These are phyloP conservation scores for Bagarius yarrelli DNA, from an alignment of 2,113 vertebrate genomes.

Conservation along the genomic window DNA sequence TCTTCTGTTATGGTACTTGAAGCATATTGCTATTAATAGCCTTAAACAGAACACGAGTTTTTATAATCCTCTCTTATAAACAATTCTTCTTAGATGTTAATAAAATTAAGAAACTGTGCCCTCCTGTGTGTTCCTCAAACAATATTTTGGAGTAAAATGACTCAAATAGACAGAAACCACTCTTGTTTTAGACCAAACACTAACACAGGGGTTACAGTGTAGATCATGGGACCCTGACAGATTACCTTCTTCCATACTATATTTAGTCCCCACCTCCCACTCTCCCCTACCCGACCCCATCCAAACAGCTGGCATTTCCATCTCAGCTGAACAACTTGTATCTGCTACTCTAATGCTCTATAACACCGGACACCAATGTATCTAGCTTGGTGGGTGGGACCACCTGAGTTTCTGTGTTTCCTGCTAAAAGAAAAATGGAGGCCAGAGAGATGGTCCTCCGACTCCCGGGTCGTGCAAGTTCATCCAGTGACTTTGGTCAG, in stretches of 20 bases:
- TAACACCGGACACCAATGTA: conserved; percentile 28
- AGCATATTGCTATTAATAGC: not conserved
- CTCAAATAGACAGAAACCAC: not conserved
- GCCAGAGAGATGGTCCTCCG: conserved; percentile 60
- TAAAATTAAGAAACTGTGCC: not conserved
- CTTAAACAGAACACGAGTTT: not conserved
- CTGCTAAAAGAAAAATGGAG: conserved; percentile 55
- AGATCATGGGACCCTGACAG: conserved; percentile 58
- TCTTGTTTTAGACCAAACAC: conserved; percentile 11
- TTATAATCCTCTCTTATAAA: not conserved
- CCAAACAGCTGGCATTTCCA: conserved; percentile 66
- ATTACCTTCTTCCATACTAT: conserved; percentile 71
- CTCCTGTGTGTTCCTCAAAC: not conserved
- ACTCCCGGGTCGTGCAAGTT: conserved; percentile 61
- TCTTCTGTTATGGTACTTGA: not conserved
- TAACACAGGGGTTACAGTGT: conserved; percentile 23
- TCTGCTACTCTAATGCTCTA: conserved; percentile 38
- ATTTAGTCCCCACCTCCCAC: conserved; percentile 65
- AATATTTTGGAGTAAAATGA: not conserved
- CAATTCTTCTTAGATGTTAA: not conserved
- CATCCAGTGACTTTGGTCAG: conserved; percentile 60
- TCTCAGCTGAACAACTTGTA: conserved; percentile 61
- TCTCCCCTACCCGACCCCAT: conserved; percentile 49
- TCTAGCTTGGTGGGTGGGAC: conserved; percentile 31
- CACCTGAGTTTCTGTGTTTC: conserved; percentile 22